Evolutionary conservation across 1,140 invertebrate species (phyloP), one percentile per base, ranked within the genome.

Genomic region (Steinernema feltiae): DNA sequence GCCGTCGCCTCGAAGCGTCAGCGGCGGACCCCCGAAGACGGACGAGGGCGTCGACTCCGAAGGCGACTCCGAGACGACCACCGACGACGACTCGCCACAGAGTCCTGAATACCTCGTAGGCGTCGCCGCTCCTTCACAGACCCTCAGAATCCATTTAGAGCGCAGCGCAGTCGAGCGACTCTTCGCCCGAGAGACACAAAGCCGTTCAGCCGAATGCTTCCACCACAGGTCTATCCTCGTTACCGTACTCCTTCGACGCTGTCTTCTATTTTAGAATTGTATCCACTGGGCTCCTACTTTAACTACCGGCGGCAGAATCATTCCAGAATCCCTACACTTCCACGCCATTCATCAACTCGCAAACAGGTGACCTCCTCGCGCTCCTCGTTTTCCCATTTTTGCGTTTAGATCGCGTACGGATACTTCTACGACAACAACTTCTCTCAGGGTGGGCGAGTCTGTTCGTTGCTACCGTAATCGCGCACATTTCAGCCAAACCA

Each of bases 341-440:
- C 53, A 63, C 53, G 12, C 15, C 12, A 21, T 27, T n/a, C 15
- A n/a, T 63, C 53, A 63, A n/a, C 24, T 27, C 53, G 7, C 53
- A 63, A 63, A 7, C 7, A 21, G 53, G 7, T n/a, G 53, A 27
- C 24, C 53, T 63, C 53, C 24, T 27, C 53, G 18, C 7, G 18
- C 7, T 41, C 12, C 24, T 17, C 53, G 24, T 15, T 63, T 3
- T 21, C 53, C 53, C 53, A 17, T 63, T 27, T 63, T 63, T n/a
- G n/a, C n/a, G n/a, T n/a, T n/a, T 21, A 63, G 53, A 63, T 63
- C 53, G 53, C 53, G 2, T 63, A 27, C 53, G 53, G 53, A 15
- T 63, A 63, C 53, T 63, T 63, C 24, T 63, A 63, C 53, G 53
- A 63, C 53, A 63, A 63, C 53, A 63, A 21, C 53, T 63, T 63